These are phyloP conservation scores for Dryobates pubescens DNA, from an alignment of 2,797 vertebrate species.

Conservation along the genomic window DNA sequence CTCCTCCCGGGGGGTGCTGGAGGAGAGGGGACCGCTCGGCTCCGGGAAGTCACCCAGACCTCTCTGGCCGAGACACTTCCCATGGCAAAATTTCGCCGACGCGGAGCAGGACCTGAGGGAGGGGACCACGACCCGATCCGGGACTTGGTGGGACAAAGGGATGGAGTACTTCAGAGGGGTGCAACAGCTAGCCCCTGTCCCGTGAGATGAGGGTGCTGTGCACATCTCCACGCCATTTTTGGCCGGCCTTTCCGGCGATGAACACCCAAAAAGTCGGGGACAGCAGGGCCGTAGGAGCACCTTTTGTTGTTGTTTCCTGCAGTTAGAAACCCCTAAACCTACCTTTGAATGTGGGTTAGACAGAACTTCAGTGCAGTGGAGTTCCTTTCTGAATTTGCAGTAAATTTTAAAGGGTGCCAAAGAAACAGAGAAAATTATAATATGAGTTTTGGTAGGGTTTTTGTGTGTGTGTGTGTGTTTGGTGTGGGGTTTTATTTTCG, in stretches of 20 bases:
- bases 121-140: rapidly evolving
- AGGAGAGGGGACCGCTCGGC: rapidly evolving
- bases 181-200: background rate
- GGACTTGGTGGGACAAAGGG: background rate
- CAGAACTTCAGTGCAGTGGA: background rate
- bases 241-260: background rate
- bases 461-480: too few species aligned
- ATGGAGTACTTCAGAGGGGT: background rate
- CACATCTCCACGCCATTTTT: background rate
- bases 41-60: background rate
- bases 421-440: background rate
- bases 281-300: rapidly evolving
- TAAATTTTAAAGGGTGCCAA: background rate
- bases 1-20: background rate
- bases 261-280: background rate
- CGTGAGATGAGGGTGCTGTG: background rate
- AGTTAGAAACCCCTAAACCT: background rate
- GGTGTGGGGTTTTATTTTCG: background rate
- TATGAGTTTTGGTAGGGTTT: background rate
- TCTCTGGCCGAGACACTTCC: rapidly evolving
- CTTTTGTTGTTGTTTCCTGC: background rate
- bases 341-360: background rate
- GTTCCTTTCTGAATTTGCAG: background rate
- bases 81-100: rapidly evolving
- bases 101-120: rapidly evolving